A percentile compares a stretch with the other conserved stretches of the same genome.
These are phyloP conservation scores for Trididemnum nubilum DNA, from an alignment of 23 tunicate species.

Conservation along the genomic window DNA sequence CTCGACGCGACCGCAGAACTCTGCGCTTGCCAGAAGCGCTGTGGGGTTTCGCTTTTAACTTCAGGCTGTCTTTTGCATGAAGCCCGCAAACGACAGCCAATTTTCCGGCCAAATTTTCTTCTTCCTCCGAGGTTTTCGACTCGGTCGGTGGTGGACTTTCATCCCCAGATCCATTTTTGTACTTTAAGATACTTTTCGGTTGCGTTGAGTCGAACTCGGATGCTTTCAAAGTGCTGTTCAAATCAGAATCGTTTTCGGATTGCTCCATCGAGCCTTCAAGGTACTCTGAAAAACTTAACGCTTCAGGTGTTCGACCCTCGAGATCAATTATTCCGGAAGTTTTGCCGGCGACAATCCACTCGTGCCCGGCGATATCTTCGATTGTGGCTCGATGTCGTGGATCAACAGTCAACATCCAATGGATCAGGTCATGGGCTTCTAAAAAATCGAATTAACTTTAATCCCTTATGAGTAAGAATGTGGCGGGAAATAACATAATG, in stretches of 20 bases:
- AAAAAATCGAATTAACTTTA: not conserved
- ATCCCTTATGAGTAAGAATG: not conserved
- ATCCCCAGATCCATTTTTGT: not conserved
- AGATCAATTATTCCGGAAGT: not conserved
- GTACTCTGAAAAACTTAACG: not conserved
- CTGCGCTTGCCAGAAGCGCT: slow-evolving; percentile 56
- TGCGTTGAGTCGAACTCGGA: not conserved
- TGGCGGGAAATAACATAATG: too few relatives aligned
- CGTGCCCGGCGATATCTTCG: slow-evolving; percentile 51
- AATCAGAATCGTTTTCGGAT: slow-evolving; percentile 11
- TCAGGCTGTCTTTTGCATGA: slow-evolving; percentile 72
- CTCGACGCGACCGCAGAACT: slow-evolving; percentile 49
- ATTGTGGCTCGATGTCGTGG: slow-evolving; percentile 63
- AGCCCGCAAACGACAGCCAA: slow-evolving; percentile 74
- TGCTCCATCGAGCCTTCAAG: slow-evolving; percentile 1
- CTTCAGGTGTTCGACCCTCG: not conserved
- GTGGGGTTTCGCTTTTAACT: slow-evolving; percentile 67
- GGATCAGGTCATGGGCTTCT: slow-evolving; percentile 65
- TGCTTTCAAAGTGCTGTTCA: slow-evolving; percentile 21
- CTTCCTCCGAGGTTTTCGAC: not conserved
- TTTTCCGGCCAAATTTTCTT: slow-evolving; percentile 43
- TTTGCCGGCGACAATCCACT: slow-evolving; percentile 28
- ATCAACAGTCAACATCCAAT: slow-evolving; percentile 60
- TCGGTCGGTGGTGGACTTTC: not conserved
- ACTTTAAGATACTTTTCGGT: slow-evolving; percentile 40